Percentiles rank a stretch among this genome's conserved stretches.
Conservation (phyloP, 2,888 invertebrate species). For the Hyppa rectilinea region DNA sequence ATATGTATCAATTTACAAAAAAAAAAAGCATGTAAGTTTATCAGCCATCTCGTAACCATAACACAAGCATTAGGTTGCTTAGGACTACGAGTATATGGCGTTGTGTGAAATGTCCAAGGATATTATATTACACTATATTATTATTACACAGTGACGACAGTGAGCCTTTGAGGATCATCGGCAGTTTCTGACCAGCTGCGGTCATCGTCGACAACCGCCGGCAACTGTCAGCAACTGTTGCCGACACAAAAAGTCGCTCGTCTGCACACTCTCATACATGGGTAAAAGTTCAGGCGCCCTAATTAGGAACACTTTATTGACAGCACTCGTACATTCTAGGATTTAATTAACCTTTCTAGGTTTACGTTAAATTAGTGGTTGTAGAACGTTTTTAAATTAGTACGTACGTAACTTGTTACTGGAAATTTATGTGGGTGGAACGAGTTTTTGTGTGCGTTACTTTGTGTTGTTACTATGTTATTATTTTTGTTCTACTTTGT, state of each 20-base stretch:
- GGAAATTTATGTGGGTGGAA: neutral
- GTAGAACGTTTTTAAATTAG: constrained; percentile 13
- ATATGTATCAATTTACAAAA: too few species aligned
- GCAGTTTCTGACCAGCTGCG: too few species aligned
- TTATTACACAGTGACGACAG: too few species aligned
- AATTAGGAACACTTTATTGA: constrained; percentile 64
- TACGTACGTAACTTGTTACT: neutral
- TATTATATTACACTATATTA: too few species aligned
- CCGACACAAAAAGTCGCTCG: constrained; percentile 3
- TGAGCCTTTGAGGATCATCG: neutral
- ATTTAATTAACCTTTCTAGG: constrained; percentile 55
- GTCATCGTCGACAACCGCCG: too few species aligned
- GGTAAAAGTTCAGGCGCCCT: constrained; percentile 57
- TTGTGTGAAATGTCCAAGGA: too few species aligned
- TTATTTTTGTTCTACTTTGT: neutral
- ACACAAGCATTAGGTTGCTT: too few species aligned
- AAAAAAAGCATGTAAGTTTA: too few species aligned
- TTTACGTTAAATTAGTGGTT: constrained; percentile 29
- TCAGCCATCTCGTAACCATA: too few species aligned
- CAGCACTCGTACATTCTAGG: constrained; percentile 31
- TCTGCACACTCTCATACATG: constrained; percentile 1
- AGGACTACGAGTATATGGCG: too few species aligned
- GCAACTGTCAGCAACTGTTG: neutral
- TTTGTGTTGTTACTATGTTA: neutral
- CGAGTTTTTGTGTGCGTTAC: neutral